Conservation (phyloP, 2,113 vertebrate genomes). For the Paraplagusia blochii region DNA sequence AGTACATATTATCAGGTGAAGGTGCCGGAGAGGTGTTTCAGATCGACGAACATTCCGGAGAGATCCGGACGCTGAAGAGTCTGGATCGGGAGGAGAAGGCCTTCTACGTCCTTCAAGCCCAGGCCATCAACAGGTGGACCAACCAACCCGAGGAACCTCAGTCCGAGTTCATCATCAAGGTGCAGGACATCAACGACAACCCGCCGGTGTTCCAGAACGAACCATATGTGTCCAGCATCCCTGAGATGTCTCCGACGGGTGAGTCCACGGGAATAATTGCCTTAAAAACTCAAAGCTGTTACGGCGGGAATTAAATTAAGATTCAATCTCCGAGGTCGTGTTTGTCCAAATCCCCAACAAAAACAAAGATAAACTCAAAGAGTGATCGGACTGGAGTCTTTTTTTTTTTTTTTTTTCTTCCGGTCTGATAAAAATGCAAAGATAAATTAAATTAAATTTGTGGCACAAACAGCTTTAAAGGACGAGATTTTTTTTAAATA, state of each 20-base stretch:
- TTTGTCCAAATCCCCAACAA: background rate
- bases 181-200: constrained; percentile 91
- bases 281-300: background rate
- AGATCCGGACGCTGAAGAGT: constrained; percentile 76
- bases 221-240: constrained; percentile 86
- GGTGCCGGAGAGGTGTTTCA: constrained; percentile 82
- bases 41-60: constrained; percentile 80
- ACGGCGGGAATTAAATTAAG: background rate
- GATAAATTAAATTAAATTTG: background rate
- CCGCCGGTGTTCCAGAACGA: constrained; percentile 86
- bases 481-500: constrained; percentile 8
- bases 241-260: constrained; percentile 93
- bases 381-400: background rate
- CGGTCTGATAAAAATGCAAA: background rate
- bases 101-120: constrained; percentile 83
- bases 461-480: background rate
- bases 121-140: constrained; percentile 79
- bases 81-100: constrained; percentile 86
- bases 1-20: constrained; percentile 82
- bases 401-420: too few relatives aligned
- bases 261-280: constrained; percentile 36
- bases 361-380: background rate
- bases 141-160: constrained; percentile 82
- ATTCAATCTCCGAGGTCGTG: background rate
- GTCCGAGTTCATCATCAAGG: constrained; percentile 90